These are phyloP conservation scores for Lates japonicus DNA, from an alignment of 2,797 vertebrate genomes.

Conservation along the genomic window DNA sequence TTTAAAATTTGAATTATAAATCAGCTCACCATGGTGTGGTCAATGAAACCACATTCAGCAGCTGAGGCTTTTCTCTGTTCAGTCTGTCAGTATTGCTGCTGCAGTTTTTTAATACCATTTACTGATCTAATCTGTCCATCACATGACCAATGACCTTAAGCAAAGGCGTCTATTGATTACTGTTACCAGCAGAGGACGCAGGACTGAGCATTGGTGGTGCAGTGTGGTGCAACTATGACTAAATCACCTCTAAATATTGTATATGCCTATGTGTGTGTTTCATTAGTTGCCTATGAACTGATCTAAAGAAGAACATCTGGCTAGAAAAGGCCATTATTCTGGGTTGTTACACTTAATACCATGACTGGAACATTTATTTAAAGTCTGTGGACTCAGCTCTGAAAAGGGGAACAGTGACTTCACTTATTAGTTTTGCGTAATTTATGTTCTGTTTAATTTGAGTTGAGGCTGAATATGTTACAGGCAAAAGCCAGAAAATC, in stretches of 20 bases:
- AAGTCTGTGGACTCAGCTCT: constrained; percentile 29
- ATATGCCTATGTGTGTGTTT: not conserved
- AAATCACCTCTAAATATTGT: constrained; percentile 39
- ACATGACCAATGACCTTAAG: constrained; percentile 39
- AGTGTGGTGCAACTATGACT: not conserved
- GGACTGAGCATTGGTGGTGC: constrained; percentile 3
- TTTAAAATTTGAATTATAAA: not conserved
- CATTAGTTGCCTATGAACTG: constrained; percentile 17
- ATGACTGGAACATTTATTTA: constrained; percentile 52
- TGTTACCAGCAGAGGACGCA: constrained; percentile 7
- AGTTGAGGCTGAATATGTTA: no score
- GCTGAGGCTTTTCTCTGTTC: not conserved
- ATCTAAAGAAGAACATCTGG: constrained; percentile 53
- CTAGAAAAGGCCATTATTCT: constrained; percentile 45
- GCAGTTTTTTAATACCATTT: constrained; percentile 14
- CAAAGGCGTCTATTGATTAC: constrained; percentile 42
- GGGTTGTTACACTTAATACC: constrained; percentile 25
- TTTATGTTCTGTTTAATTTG: constrained; percentile 32
- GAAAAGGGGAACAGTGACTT: constrained; percentile 34
- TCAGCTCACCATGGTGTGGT: not conserved
- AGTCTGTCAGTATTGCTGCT: not conserved
- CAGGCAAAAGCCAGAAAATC: no score
- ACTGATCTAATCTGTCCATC: constrained; percentile 27
- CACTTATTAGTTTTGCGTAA: constrained; percentile 28
- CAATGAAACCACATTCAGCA: not conserved